Evolutionary conservation across 2,113 vertebrate genomes (phyloP), one percentile per base, ranked within the genome.

Genomic region (Ameiurus melas): DNA sequence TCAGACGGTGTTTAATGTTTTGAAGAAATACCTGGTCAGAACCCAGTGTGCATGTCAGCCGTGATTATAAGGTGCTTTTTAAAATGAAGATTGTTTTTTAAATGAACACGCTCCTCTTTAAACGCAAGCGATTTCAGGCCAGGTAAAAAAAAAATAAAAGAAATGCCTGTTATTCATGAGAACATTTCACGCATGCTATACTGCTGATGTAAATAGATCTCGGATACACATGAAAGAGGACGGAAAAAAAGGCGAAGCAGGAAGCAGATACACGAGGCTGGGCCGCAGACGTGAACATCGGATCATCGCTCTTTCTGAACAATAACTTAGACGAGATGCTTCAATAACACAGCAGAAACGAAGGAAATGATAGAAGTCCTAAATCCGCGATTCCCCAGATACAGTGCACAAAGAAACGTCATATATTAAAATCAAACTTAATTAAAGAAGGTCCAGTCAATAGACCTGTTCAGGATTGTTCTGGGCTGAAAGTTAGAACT

Each of bases 361-460:
- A 77, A 77, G 30, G 80, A 75, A 84, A 43, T 68, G 3, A 62
- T 19, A 87, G 20, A 87, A 55, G 51, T 22, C 22, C 68, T 83
- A 75, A 89, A 55, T 89, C 30, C 75, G 39, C 60, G 16, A 53
- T 75, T 80, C 64, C 83, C 77, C 68, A 80, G n/a, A 64, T 30
- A 71, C 64, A 88, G 71, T 90, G 87, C 90, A 89, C 47, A 73
- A 77, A 83, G 85, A 83, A 70, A 68, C 6, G 2, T 55, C 33
- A 90, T 89, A 89, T 90, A 90, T 89, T 87, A 89, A 90, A 89
- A 84, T 86, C 57, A 87, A 89, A 90, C 87, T 87, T 85, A 73
- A 83, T 51, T 86, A 87, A 39, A 43, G 60, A 66, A 36, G 83
- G 85, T 87, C 84, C 62, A 87, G 73, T 87, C 58, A 85, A 84